Evolutionary conservation across 2,113 vertebrate species (phyloP), one percentile per base, ranked within the genome.

Genomic region (Pao palembangensis): DNA sequence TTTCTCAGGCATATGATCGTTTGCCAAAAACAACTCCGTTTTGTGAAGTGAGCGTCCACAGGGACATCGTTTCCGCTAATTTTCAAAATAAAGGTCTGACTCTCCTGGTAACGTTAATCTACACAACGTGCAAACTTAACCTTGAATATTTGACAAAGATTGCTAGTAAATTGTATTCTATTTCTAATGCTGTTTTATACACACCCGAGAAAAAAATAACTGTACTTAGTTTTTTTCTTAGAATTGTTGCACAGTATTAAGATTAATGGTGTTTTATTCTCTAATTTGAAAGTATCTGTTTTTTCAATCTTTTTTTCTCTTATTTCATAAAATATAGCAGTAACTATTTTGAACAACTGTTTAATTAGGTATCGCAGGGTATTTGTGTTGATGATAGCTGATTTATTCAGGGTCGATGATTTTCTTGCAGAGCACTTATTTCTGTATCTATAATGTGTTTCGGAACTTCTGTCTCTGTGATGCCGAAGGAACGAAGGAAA

Each of bases 71-170:
- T 64, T 64, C 60, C 47, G 61, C 2, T 52, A 1, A 2, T 1
- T 23, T 41, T 58, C 31, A 52, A 42, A 59, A 21, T 58, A 63
- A 71, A 31, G 21, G 62, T 47, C 53, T 13, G 1, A 3, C 1
- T 41, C 10, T 1, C 17, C 16, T 20, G 48, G 21, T 2, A n/a
- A 23, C 16, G 3, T 4, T 25, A 2, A 0, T 20, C 11, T 1
- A 28, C 16, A 16, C 3, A 43, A 7, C 15, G 21, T 10, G 18
- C 11, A 44, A 44, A 17, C 14, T 43, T 43, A 17, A 17, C 16
- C 16, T 15, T 44, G 5, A 17, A 44, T 44, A 44, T 44, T 16
- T 44, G 15, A 17, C 14, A 44, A 7, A 16, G 13, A 3, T 1
- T 14, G 43, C 14, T 5, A 44, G 43, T 44, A 15, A 44, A 44